Base-by-base conservation (phyloP, 2,797 vertebrate species). In the Okamejei kenojei region DNA sequence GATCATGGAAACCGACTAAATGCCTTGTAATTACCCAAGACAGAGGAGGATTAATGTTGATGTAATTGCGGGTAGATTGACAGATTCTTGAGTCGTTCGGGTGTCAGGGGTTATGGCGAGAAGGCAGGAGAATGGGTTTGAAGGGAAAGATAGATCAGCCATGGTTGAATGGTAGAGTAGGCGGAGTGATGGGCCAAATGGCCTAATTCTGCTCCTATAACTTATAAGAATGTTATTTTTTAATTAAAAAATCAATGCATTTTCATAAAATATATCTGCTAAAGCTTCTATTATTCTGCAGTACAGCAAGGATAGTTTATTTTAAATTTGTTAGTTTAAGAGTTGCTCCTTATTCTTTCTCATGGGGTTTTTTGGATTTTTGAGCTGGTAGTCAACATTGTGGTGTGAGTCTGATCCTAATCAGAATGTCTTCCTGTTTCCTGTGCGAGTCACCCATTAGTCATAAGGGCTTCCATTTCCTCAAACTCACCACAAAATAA, bases 401-500 rank as follows among this genome's bases (percentile, higher is more conserved):
- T 92, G 90, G 71, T 92, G 71, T 58, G 90, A 45, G 38, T 92
- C 90, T 92, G 90, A 92, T 92, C 90, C 73, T 71, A 92, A 92
- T 92, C 90, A 92, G 71, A 71, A n/a, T 92, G 74, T 92, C 90
- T 92, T 92, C 90, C 90, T 92, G 90, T 92, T 92, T 92, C 90
- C 90, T 92, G 90, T 92, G 71, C 45, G 71, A 92, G 71, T 92
- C 90, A 92, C 35, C 90, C 38, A 21, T 92, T 92, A 92, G 90
- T 92, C 90, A 92, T 74, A 92, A 92, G 90, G 45, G 71, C 76
- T 92, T 71, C 90, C 90, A 92, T 92, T 92, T 92, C 90, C 90
- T 92, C 38, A 74, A 92, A 92, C 71, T 92, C 65, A 15, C 90
- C 90, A 92, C 90, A 92, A 92, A 76, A 92, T 92, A 92, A 92